Conservation (phyloP, 2,888 invertebrate species). For the Stegana nigrithorax region DNA sequence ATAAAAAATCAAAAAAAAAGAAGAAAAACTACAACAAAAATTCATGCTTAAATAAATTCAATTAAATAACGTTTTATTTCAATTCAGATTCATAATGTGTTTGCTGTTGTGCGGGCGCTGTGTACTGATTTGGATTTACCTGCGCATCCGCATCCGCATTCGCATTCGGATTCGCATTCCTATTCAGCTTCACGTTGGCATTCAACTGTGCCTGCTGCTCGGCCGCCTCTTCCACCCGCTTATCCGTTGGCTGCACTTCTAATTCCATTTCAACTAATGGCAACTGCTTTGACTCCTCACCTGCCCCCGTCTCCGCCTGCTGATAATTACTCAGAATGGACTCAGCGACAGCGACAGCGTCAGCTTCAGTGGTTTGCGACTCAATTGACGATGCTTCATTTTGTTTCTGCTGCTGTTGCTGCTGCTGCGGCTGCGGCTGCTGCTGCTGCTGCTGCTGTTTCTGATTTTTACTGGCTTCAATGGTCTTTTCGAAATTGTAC, state of each 20-base stretch:
- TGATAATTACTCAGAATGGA: conserved; percentile 19
- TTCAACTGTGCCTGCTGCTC: neutral
- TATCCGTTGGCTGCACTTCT: neutral
- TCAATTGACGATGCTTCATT: neutral
- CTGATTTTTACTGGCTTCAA: conserved; percentile 29
- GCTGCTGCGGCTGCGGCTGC: conserved; percentile 11
- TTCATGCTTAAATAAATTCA: conserved; percentile 56
- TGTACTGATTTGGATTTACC: conserved; percentile 4
- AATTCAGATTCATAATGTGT: conserved; percentile 37
- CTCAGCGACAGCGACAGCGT: too few relatives aligned
- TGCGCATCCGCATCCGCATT: neutral
- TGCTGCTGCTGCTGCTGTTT: conserved; percentile 27
- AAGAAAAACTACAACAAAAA: conserved; percentile 20
- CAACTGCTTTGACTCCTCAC: neutral
- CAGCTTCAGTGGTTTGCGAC: neutral
- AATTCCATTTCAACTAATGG: conserved; percentile 10
- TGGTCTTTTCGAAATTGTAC: conserved; percentile 57
- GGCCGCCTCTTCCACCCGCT: neutral
- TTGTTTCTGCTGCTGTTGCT: conserved; percentile 20
- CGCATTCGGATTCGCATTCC: too few relatives aligned
- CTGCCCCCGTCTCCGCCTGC: neutral
- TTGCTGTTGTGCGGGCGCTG: neutral
- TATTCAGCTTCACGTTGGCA: too few relatives aligned
- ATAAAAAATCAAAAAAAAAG: conserved; percentile 34
- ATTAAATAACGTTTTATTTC: conserved; percentile 59